Conservation (phyloP, 2,113 vertebrate genomes). For the Vombatus ursinus region DNA sequence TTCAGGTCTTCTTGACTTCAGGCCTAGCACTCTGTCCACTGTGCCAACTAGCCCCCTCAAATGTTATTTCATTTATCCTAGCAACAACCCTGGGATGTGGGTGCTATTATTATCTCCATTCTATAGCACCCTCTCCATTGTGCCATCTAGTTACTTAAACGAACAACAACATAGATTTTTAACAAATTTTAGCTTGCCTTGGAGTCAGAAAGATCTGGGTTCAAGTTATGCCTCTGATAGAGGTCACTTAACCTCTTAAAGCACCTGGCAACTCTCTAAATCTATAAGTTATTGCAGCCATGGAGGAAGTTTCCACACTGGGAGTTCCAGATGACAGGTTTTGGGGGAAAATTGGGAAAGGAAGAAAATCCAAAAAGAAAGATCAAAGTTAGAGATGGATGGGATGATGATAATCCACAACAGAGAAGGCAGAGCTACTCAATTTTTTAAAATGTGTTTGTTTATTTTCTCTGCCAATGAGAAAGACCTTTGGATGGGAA, state of each 20-base stretch:
- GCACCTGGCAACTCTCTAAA: not conserved
- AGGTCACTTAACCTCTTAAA: not conserved
- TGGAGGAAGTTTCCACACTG: not conserved
- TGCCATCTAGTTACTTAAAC: not conserved
- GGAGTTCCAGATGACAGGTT: not conserved
- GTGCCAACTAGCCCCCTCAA: too few species aligned
- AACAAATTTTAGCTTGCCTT: not conserved
- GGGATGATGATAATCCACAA: not conserved
- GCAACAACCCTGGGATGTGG: not conserved
- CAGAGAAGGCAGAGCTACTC: not conserved
- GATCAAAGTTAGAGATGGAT: not conserved
- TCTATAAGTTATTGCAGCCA: not conserved
- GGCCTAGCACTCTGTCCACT: too few species aligned
- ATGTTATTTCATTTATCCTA: too few species aligned
- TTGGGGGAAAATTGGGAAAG: not conserved
- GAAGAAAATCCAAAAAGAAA: not conserved
- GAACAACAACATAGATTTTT: not conserved
- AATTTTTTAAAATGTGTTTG: not conserved
- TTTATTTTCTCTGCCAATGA: not conserved
- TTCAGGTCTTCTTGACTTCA: not conserved
- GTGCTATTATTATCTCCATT: not conserved
- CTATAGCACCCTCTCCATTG: not conserved
- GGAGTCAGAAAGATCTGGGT: not conserved
- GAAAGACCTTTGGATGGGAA: not conserved
- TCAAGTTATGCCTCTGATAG: not conserved